phyloP scores from a whole-genome alignment of 2,888 invertebrate species.

The Morpho helenor region DNA sequence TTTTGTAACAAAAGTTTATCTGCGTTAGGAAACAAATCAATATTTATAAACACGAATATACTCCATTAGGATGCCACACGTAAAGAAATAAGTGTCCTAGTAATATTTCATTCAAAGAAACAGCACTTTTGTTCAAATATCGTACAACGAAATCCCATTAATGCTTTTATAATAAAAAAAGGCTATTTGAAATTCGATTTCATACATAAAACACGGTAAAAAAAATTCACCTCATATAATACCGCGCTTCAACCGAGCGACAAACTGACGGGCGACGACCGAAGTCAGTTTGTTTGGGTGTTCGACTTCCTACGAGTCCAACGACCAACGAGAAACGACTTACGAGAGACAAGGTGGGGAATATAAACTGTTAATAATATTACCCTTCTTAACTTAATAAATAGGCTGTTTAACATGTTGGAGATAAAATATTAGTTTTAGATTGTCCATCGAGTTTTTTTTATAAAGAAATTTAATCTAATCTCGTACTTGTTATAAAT shows the following conservation, averaged over 20 bases:
- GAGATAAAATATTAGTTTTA: too few species aligned
- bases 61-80: conserved; percentile 47
- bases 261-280: conserved; percentile 34
- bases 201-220: conserved; percentile 54
- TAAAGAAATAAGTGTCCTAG: conserved; percentile 32
- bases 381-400: too few species aligned
- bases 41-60: conserved; percentile 75
- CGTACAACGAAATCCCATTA: conserved; percentile 10
- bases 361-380: too few species aligned
- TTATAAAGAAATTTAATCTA: too few species aligned
- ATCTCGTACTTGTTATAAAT: too few species aligned
- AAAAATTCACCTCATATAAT: conserved; percentile 30
- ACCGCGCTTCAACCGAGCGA: conserved; percentile 36
- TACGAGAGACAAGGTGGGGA: too few species aligned
- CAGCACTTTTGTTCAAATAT: conserved; percentile 20
- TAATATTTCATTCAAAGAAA: conserved; percentile 12
- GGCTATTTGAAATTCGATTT: conserved; percentile 37
- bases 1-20: conserved; percentile 42
- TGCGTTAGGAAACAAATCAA: conserved; percentile 69
- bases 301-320: too few species aligned
- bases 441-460: too few species aligned
- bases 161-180: conserved; percentile 28
- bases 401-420: too few species aligned
- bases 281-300: conserved; percentile 45
- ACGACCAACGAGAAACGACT: too few species aligned